Evolutionary conservation across 2,888 invertebrate genomes (phyloP).

Genomic region (Drosophila bunnanda): DNA sequence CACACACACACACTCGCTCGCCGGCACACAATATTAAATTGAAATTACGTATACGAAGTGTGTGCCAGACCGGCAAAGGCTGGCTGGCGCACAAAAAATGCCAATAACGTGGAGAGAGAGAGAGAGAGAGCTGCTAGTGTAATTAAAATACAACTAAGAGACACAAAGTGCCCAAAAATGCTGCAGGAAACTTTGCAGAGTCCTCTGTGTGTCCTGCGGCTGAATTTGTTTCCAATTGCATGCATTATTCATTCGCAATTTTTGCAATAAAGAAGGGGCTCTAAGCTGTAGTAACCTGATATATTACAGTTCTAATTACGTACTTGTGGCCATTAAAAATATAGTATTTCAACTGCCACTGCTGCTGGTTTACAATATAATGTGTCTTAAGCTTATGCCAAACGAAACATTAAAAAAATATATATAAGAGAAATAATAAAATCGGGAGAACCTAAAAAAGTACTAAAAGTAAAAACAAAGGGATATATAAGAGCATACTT

Average conservation of each 20-base stretch:
- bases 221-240: background rate
- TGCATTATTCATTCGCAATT: conserved; percentile 7
- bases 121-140: background rate
- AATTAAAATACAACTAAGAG: conserved; percentile 27
- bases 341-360: conserved; percentile 20
- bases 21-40: conserved; percentile 66
- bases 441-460: background rate
- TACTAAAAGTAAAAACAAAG: background rate
- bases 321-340: background rate
- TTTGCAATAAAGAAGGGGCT: background rate
- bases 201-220: background rate
- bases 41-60: conserved; percentile 69
- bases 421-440: too few relatives aligned
- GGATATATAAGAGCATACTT: background rate
- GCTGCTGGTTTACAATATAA: conserved; percentile 12
- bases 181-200: conserved; percentile 10
- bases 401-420: background rate
- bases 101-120: conserved; percentile 30
- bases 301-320: conserved; percentile 8
- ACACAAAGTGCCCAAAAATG: conserved; percentile 18
- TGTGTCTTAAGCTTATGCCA: conserved; percentile 19
- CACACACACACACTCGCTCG: background rate
- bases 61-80: conserved; percentile 35
- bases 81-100: conserved; percentile 16
- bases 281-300: conserved; percentile 1